Evolutionary conservation across 2,113 vertebrate genomes (phyloP).

Genomic region (Cacatua alba): DNA sequence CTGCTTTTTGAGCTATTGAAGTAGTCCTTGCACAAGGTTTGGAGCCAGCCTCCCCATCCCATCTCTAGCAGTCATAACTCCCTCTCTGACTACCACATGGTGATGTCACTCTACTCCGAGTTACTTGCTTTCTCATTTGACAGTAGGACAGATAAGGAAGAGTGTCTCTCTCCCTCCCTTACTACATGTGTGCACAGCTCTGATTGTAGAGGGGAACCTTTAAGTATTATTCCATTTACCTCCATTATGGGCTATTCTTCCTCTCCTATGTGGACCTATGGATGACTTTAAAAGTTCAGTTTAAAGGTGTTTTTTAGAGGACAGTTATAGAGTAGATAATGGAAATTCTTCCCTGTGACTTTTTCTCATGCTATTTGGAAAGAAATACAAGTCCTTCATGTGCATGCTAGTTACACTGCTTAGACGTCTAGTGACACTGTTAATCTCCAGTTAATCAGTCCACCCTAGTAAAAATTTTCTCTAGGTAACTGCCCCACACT

Average conservation of each 20-base stretch:
- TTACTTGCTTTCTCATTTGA: not conserved
- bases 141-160: not conserved
- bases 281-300: not conserved
- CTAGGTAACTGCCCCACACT: not conserved
- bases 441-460: not conserved
- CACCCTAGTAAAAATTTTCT: not conserved
- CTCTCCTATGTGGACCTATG: not conserved
- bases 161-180: not conserved
- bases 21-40: not conserved
- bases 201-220: not conserved
- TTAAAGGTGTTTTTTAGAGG: not conserved
- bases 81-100: not conserved
- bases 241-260: not conserved
- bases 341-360: not conserved
- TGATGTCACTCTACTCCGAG: rapidly evolving
- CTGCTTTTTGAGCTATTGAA: not conserved
- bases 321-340: not conserved
- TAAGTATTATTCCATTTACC: not conserved
- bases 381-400: not conserved
- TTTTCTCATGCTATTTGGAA: not conserved
- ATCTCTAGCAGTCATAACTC: not conserved
- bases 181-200: not conserved
- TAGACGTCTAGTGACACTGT: not conserved
- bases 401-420: not conserved
- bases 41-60: not conserved